Evolutionary conservation across 2,113 vertebrate genomes (phyloP).

Genomic region (Mugil cephalus): DNA sequence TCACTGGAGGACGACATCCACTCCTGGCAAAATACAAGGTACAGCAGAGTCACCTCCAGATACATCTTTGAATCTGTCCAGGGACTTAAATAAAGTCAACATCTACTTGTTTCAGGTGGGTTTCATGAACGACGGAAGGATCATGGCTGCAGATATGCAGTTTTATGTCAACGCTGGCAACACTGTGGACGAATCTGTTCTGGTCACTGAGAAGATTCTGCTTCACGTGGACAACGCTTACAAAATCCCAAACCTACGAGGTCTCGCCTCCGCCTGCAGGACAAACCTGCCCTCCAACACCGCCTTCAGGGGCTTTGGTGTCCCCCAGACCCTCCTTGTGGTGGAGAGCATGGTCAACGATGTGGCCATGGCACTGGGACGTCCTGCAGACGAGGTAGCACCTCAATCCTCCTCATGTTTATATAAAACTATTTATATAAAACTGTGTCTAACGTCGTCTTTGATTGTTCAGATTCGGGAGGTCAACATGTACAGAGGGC

Average conservation of each 20-base stretch:
- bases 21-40: constrained; percentile 88
- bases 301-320: constrained; percentile 88
- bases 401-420: background rate
- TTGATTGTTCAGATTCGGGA: constrained; percentile 81
- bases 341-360: constrained; percentile 86
- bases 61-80: too few species aligned
- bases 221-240: constrained; percentile 88
- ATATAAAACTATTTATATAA: too few species aligned
- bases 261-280: constrained; percentile 80
- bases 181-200: constrained; percentile 82
- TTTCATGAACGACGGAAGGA: constrained; percentile 88
- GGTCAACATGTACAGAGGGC: constrained; percentile 87
- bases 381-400: constrained; percentile 83
- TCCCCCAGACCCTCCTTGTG: constrained; percentile 83
- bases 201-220: constrained; percentile 83
- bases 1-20: constrained; percentile 85
- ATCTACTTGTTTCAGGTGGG: constrained; percentile 84
- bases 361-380: constrained; percentile 81
- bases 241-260: constrained; percentile 86
- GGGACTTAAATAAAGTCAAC: too few species aligned
- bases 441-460: too few species aligned
- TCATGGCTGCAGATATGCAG: constrained; percentile 85
- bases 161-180: constrained; percentile 89
- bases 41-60: background rate
- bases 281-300: constrained; percentile 92